Conservation (phyloP, 2,888 invertebrate species). For the Drosophila putrida region DNA sequence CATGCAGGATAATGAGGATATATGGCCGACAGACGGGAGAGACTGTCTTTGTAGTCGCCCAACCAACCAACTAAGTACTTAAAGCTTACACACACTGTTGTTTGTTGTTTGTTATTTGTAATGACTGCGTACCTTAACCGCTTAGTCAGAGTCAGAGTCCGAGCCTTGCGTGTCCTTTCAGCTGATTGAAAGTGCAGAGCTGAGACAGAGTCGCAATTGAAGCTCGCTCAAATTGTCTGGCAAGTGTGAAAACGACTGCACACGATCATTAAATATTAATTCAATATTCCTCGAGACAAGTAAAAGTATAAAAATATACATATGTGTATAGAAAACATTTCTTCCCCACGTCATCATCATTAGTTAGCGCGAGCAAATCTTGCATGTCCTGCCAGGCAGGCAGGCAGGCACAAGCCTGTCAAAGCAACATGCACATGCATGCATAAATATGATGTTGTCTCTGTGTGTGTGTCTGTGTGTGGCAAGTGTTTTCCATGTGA, state of each 20-base stretch:
- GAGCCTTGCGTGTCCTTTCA: slow-evolving; percentile 70
- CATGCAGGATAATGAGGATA: slow-evolving; percentile 77
- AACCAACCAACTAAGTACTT: slow-evolving; percentile 14
- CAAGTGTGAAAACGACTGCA: slow-evolving; percentile 76
- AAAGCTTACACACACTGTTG: slow-evolving; percentile 56
- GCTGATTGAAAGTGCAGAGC: slow-evolving; percentile 64
- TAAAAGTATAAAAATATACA: background rate
- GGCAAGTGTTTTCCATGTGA: slow-evolving; percentile 41
- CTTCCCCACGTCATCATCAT: slow-evolving; percentile 44
- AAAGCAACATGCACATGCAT: slow-evolving; percentile 23
- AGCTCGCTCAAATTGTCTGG: slow-evolving; percentile 38
- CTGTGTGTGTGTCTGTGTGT: too few relatives aligned
- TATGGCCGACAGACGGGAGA: slow-evolving; percentile 42
- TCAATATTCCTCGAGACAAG: slow-evolving; percentile 27
- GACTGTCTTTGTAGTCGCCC: background rate
- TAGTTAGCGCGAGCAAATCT: slow-evolving; percentile 63
- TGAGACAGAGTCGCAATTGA: slow-evolving; percentile 11
- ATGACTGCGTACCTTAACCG: slow-evolving; percentile 52
- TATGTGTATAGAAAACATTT: slow-evolving; percentile 4
- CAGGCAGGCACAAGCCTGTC: slow-evolving; percentile 2
- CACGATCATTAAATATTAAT: slow-evolving; percentile 76
- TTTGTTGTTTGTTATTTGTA: slow-evolving; percentile 61
- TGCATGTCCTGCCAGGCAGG: slow-evolving; percentile 18
- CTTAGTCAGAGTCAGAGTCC: slow-evolving; percentile 7
- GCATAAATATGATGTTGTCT: too few relatives aligned